Base-by-base conservation (phyloP, 2,797 vertebrate genomes). In the Xiphorhynchus erythropygius region DNA sequence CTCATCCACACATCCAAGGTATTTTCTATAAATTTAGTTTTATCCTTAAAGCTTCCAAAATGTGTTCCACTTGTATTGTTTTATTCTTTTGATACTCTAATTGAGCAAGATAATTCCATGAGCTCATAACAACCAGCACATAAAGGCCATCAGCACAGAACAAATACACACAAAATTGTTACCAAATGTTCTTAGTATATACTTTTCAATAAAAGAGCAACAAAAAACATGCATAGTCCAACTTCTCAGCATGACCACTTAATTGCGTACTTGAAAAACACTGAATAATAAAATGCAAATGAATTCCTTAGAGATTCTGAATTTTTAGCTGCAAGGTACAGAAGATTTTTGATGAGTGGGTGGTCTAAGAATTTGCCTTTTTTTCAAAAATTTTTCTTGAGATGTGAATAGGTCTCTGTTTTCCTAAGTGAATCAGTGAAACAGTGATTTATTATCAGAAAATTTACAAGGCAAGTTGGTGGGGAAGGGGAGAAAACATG, bases 361-460 rank as follows among this genome's bases (percentile, higher is more conserved):
- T 97, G 96, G 96, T 94, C 96, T 94, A 76, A 94, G 80, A 78
- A 95, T 93, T 88, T 89, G 87, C 39, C 74, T 92, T 96, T 92
- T 92, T 56, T 92, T 90, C 85, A 84, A 78, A 44, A 71, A 0
- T 87, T 93, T 96, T 94, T 94, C 88, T 73, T 86, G 59, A 80
- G 62, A 84, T 44, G 5, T 94, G 94, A 97, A 94, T 92, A 95
- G 70, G 52, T 88, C 84, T 96, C 87, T 95, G 92, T 96, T 95
- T 91, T 93, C 82, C 74, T 69, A 82, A 93, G 62, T 74, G 87
- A 89, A 88, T 89, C 56, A 91, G 42, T 89, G 42, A 35, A 59
- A 69, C 67, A 88, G 73, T 79, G 62, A 90, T 87, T 49, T 67
- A 88, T 89, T 79, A 81, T 32, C 57, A 73, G 79, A 47, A 84